Percentiles rank a stretch among this genome's conserved stretches.
phyloP scores from a whole-genome alignment of 2,888 invertebrate species.

The Phaonia tiefii region DNA sequence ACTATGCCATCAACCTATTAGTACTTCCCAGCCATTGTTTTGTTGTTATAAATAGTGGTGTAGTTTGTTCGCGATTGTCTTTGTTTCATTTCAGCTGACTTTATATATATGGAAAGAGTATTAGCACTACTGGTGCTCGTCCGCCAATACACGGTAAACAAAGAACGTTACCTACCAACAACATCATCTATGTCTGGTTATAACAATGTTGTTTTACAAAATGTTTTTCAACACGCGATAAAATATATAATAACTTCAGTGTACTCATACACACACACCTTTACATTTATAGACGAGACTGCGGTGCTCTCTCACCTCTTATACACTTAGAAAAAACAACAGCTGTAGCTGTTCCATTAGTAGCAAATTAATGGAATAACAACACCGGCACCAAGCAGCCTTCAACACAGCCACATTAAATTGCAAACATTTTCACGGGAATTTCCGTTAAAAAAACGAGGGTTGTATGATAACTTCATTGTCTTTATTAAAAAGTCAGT shows the following conservation, averaged over 20 bases:
- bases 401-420: conserved; percentile 16
- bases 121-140: not conserved
- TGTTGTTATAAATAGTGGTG: no score
- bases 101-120: not conserved
- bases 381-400: conserved; percentile 18
- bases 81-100: conserved; percentile 3
- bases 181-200: not conserved
- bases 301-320: not conserved
- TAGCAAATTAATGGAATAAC: not conserved
- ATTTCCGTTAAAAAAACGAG: conserved; percentile 58
- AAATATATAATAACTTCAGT: conserved; percentile 22
- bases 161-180: not conserved
- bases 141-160: conserved; percentile 7
- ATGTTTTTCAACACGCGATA: conserved; percentile 58
- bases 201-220: conserved; percentile 39
- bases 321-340: conserved; percentile 3
- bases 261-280: not conserved
- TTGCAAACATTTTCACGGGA: conserved; percentile 55
- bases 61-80: no score
- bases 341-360: not conserved
- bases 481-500: no score
- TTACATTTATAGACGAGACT: not conserved
- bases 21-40: no score
- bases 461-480: no score
- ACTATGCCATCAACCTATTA: no score